A percentile compares a stretch with the other conserved stretches of the same genome.
Evolutionary conservation across 2,113 vertebrate genomes (phyloP).

Genomic region (Coptodon bakossiorum): DNA sequence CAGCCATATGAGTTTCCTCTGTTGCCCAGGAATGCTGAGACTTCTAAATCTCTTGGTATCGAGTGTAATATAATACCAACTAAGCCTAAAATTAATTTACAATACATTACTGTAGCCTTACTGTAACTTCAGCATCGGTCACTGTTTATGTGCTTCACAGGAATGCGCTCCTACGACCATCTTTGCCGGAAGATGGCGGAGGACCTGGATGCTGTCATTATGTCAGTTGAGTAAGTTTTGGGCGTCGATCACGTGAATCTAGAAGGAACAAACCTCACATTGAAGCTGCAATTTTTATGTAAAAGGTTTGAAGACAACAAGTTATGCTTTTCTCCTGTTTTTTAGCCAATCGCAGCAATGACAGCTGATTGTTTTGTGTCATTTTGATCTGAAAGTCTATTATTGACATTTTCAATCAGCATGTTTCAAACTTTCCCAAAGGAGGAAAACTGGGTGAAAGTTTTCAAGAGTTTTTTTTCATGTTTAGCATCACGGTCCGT

Average conservation of each 20-base stretch:
- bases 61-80: fast-evolving
- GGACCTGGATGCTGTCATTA: constrained; percentile 83
- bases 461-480: fast-evolving
- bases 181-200: constrained; percentile 84
- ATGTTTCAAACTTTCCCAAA: neutral
- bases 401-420: fast-evolving
- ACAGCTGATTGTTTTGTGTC: neutral
- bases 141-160: constrained; percentile 49
- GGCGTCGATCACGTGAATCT: neutral
- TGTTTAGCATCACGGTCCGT: neutral
- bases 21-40: neutral
- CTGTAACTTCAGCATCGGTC: neutral
- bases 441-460: neutral
- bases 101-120: neutral
- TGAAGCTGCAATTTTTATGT: neutral
- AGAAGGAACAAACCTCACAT: neutral
- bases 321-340: neutral
- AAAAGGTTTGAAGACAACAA: neutral
- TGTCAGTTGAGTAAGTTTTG: constrained; percentile 90
- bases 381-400: fast-evolving
- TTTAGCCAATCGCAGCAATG: neutral
- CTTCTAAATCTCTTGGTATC: neutral
- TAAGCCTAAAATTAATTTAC: neutral
- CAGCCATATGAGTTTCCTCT: neutral
- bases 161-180: constrained; percentile 82